Evolutionary conservation across 2,888 invertebrate species (phyloP).

Genomic region (Amaurobius ferox): DNA sequence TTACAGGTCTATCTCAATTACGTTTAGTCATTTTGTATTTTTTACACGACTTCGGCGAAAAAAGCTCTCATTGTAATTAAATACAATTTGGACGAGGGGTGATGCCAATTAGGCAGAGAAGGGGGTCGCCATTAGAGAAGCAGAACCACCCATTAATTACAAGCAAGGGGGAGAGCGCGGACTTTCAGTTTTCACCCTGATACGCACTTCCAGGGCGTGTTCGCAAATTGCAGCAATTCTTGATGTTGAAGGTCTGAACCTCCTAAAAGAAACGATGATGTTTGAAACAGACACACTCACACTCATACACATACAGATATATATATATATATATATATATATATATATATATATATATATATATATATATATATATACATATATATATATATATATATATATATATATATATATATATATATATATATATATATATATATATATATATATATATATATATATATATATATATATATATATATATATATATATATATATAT

Average conservation of each 20-base stretch:
- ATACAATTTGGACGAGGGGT: slow-evolving; percentile 70
- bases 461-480: no score
- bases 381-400: no score
- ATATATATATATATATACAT: no score
- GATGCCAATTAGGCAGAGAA: slow-evolving; percentile 66
- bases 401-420: no score
- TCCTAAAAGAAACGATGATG: background rate
- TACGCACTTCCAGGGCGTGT: slow-evolving; percentile 21
- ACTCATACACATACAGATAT: no score
- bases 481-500: no score
- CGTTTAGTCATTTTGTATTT: slow-evolving; percentile 45
- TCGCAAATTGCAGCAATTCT: slow-evolving; percentile 23
- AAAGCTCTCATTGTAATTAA: slow-evolving; percentile 72
- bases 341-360: no score
- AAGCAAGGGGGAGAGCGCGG: slow-evolving; percentile 35
- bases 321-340: no score
- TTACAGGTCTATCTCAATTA: slow-evolving; percentile 66
- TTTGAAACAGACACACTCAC: background rate
- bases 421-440: no score
- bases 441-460: no score
- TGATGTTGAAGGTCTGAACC: no score
- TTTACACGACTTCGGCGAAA: slow-evolving; percentile 47
- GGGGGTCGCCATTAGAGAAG: slow-evolving; percentile 68
- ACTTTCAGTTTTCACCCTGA: slow-evolving; percentile 26
- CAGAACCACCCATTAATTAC: slow-evolving; percentile 72